A percentile compares a stretch with the other conserved stretches of the same genome.
Evolutionary conservation across 2,113 vertebrate species (phyloP).

Genomic region (Cariama cristata): DNA sequence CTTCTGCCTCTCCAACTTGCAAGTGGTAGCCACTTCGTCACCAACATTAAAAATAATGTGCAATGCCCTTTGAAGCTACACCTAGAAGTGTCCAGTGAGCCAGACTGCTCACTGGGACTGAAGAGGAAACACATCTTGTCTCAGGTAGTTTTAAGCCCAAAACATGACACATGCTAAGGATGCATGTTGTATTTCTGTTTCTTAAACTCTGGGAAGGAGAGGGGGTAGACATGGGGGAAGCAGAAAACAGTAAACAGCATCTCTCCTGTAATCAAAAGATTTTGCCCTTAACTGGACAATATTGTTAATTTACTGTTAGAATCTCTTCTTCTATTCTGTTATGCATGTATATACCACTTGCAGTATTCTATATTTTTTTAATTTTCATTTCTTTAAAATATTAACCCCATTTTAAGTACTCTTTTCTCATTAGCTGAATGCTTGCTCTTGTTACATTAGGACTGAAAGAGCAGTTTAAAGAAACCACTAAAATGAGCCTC

Average conservation of each 20-base stretch:
- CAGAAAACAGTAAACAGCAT: not conserved
- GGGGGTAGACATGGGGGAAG: rapidly evolving
- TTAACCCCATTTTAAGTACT: not conserved
- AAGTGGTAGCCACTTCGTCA: not conserved
- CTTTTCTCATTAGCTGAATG: not conserved
- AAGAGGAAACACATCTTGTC: not conserved
- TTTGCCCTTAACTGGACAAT: not conserved
- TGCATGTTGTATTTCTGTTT: not conserved
- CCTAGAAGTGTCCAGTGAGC: not conserved
- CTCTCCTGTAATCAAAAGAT: not conserved
- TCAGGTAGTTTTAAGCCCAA: not conserved
- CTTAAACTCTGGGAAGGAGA: not conserved
- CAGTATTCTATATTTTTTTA: not conserved
- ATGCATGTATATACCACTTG: not conserved
- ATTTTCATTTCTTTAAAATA: not conserved
- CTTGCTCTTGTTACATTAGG: not conserved
- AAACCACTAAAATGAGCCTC: not conserved
- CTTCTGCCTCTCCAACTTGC: not conserved
- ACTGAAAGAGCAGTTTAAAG: not conserved
- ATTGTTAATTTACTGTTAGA: not conserved
- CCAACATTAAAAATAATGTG: not conserved
- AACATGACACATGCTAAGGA: not conserved
- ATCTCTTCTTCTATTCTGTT: not conserved
- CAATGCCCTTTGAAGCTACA: not conserved
- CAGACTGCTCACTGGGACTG: not conserved